phyloP scores from a whole-genome alignment of 2,113 vertebrate genomes.

The Malurus melanocephalus region DNA sequence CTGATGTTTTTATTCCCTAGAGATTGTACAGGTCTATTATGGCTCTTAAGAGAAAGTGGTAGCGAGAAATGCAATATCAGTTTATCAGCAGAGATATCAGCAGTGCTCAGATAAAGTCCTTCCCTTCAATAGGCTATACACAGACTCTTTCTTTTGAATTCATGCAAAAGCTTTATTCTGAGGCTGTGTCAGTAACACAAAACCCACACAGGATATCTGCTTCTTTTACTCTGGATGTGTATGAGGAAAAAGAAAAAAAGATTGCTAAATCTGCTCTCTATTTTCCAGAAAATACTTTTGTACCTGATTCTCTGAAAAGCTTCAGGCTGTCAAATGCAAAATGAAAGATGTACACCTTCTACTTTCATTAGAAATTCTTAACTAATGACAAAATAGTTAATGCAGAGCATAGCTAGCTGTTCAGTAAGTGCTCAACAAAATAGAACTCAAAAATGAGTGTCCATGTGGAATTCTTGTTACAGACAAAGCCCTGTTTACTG shows the following conservation, averaged over 20 bases:
- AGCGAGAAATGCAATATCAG: slow-evolving; percentile 17
- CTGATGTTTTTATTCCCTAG: slow-evolving; percentile 29
- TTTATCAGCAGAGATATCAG: slow-evolving; percentile 31
- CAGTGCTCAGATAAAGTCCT: slow-evolving; percentile 30
- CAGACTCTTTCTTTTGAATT: slow-evolving; percentile 14
- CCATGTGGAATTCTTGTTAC: not conserved
- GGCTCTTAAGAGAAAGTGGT: slow-evolving; percentile 17
- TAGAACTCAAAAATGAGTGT: not conserved
- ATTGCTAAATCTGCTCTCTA: not conserved
- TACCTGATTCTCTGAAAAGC: not conserved
- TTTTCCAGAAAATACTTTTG: not conserved
- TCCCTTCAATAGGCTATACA: not conserved
- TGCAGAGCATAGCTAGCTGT: not conserved
- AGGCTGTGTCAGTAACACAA: not conserved
- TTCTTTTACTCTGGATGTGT: not conserved
- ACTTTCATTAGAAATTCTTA: not conserved
- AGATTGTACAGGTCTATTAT: not conserved
- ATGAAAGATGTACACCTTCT: not conserved
- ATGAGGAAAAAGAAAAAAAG: not conserved
- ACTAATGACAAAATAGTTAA: not conserved
- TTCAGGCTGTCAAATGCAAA: not conserved
- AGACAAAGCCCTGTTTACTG: not conserved
- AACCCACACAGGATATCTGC: not conserved
- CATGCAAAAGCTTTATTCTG: slow-evolving; percentile 18
- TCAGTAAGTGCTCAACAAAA: not conserved